Conservation (phyloP, 2,113 vertebrate genomes). For the Clarias magur region DNA sequence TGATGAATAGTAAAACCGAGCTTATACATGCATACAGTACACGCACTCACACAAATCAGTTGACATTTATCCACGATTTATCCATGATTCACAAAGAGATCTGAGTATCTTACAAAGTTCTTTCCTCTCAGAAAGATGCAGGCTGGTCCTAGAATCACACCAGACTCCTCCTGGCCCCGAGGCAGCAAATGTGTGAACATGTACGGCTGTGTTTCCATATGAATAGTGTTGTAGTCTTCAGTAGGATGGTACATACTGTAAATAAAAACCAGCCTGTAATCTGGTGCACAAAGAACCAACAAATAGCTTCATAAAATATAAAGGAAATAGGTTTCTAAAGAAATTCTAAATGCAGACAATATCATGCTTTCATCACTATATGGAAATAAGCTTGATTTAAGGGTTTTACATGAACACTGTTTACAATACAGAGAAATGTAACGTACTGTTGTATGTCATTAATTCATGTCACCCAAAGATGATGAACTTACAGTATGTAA, state of each 20-base stretch:
- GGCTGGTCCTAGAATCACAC: constrained; percentile 78
- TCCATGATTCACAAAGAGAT: neutral
- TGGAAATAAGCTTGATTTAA: neutral
- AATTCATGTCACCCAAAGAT: neutral
- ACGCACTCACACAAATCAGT: neutral
- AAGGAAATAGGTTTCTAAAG: neutral
- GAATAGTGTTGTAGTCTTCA: constrained; percentile 4
- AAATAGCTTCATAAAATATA: neutral
- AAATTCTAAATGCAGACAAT: neutral
- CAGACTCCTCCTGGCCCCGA: neutral
- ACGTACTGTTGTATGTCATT: neutral
- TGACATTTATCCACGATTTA: neutral
- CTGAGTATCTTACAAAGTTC: constrained; percentile 69
- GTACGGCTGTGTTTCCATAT: constrained; percentile 5
- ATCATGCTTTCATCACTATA: neutral
- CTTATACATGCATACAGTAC: neutral
- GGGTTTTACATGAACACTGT: neutral
- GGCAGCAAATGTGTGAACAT: constrained; percentile 15
- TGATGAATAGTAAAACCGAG: neutral
- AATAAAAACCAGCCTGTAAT: constrained; percentile 49
- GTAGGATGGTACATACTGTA: neutral
- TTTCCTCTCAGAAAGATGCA: constrained; percentile 85
- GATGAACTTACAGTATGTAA: neutral
- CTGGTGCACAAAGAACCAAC: constrained; percentile 63
- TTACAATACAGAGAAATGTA: neutral